phyloP scores from a whole-genome alignment of 2,888 invertebrate genomes.

The Pherbina coryleti region DNA sequence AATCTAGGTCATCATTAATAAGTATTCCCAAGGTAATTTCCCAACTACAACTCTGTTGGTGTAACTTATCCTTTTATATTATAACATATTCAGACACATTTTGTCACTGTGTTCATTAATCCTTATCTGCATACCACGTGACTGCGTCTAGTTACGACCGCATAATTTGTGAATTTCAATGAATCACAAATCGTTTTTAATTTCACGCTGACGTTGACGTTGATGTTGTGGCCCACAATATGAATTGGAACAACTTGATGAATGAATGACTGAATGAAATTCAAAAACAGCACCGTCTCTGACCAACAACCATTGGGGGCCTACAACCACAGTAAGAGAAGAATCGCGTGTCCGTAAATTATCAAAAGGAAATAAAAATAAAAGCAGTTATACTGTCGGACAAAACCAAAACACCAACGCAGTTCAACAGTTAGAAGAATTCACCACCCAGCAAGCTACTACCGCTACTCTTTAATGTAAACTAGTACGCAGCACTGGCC shows the following conservation, averaged over 20 bases:
- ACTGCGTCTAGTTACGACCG: not conserved
- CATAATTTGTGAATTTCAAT: slow-evolving; percentile 3
- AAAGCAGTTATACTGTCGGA: not conserved
- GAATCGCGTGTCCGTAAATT: slow-evolving; percentile 17
- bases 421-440: not conserved
- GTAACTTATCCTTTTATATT: no score
- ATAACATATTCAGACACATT: no score
- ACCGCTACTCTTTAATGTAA: no score
- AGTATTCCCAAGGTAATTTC: no score
- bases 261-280: slow-evolving; percentile 5
- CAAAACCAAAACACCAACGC: not conserved
- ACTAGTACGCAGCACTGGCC: no score
- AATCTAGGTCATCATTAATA: no score
- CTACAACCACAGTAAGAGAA: not conserved
- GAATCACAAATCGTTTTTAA: not conserved
- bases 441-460: no score
- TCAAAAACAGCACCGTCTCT: not conserved
- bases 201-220: not conserved
- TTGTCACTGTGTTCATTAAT: no score
- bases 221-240: not conserved
- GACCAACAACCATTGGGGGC: not conserved
- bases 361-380: not conserved
- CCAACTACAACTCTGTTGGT: no score
- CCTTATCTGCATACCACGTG: no score
- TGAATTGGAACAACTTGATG: not conserved